Evolutionary conservation across 2,888 invertebrate genomes (phyloP), one percentile per base, ranked within the genome.

Genomic region (Xylota segnis): DNA sequence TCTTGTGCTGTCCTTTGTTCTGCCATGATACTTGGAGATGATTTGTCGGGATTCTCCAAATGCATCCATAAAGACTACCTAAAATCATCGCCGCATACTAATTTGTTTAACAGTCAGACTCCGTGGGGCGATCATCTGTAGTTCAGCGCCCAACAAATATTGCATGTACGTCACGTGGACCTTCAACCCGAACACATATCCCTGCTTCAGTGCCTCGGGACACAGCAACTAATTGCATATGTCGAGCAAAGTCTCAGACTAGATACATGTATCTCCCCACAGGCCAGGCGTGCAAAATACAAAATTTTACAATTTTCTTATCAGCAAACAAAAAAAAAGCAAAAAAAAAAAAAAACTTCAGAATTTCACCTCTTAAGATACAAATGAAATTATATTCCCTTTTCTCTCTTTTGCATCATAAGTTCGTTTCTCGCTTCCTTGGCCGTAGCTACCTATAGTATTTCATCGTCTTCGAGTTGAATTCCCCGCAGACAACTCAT

Each of bases 401-500:
- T 14, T 10, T n/a, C 27, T 61, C 27, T 14, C 4, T 37, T 12
- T 18, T 23, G 18, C 47, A 47, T 50, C 18, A 14, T 43, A 43
- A 61, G 27, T 43, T 29, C 61, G 12, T 4, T 6, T 29, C n/a
- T 61, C 12, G n/a, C 9, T 14, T 29, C 18, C 27, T 61, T 43
- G 27, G 59, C 37, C 37, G 23, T 40, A 27, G 12, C 7, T 23
- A 40, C 14, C 2, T n/a, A 43, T 10, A 37, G 3, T 37, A 37
- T 10, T 58, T 23, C 29, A 14, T 23, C 43, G n/a, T 29, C 43
- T 61, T 43, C 61, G 43, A 61, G 43, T 61, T 61, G n/a, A 43
- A 45, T 27, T 61, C 61, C 61, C 61, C 14, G 43, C 29, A 61
- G 61, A 61, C 61, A 61, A 18, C 43, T 61, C 61, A 61, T 23